phyloP scores from a whole-genome alignment of 2,888 invertebrate species.

The Bembecia ichneumoniformis region DNA sequence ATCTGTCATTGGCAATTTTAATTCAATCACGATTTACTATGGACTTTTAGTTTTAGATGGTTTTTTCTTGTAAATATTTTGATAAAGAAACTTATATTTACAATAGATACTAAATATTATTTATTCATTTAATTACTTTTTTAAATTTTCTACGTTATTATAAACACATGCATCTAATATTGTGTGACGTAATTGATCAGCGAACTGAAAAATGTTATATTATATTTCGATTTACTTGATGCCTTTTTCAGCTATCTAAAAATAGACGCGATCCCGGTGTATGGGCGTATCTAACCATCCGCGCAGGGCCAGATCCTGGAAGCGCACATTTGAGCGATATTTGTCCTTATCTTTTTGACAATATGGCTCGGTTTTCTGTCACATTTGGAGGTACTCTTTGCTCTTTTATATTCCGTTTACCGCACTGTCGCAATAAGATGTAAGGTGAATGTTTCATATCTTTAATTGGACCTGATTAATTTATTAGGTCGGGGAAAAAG shows the following conservation, averaged over 20 bases:
- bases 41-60: too few species aligned
- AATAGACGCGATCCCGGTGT: slow-evolving; percentile 26
- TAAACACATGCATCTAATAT: slow-evolving; percentile 7
- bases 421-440: background rate
- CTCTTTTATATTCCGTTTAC: slow-evolving; percentile 14
- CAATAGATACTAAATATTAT: too few species aligned
- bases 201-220: too few species aligned
- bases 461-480: too few species aligned
- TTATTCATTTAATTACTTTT: too few species aligned
- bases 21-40: too few species aligned
- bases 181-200: slow-evolving; percentile 19
- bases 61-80: too few species aligned
- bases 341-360: slow-evolving; percentile 9
- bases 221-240: too few species aligned
- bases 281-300: slow-evolving; percentile 12
- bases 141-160: too few species aligned
- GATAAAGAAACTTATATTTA: too few species aligned
- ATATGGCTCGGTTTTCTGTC: slow-evolving; percentile 8
- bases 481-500: too few species aligned
- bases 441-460: background rate
- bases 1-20: too few species aligned
- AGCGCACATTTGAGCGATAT: slow-evolving; percentile 8
- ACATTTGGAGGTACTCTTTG: slow-evolving; percentile 9
- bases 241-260: slow-evolving; percentile 35
- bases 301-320: slow-evolving; percentile 14